Evolutionary conservation across 1,140 invertebrate species (phyloP), one percentile per base, ranked within the genome.

Genomic region (Monochamus saltuarius): DNA sequence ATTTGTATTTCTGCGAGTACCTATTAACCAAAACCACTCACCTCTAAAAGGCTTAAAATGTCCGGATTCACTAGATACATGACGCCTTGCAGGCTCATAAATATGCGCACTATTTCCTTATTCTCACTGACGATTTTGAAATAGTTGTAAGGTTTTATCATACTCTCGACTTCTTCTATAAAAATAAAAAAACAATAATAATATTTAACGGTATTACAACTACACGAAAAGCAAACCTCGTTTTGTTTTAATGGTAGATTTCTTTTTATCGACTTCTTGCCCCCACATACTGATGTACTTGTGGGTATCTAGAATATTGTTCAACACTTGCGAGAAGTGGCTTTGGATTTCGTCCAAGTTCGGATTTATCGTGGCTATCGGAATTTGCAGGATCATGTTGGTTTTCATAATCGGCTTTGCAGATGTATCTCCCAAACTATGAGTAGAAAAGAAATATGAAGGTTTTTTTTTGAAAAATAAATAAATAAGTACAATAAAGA

Each of bases 81-180:
- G 60, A 83, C 83, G 56, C 85, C 86, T 73, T 87, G 88, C 40
- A 93, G 76, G 36, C 87, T 84, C 75, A 89, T 87, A 29, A 85
- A 82, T 13, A 84, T 80, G 47, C 89, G 81, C 2, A 89, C 81
- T 55, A 91, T 83, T 70, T 92, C 90, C 70, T 91, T 92, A 69
- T 92, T 89, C 66, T 93, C 90, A 1, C 83, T 83, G 6, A 94
- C 85, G 58, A 78, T 82, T 68, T 88, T 84, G 71, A 84, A 90
- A 72, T 89, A 92, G 69, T 83, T 89, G 66, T 52, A 59, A 10
- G 37, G 3, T 51, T 59, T 56, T 19, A 35, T 16, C 22, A 29
- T 3, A 29, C n/a, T 55, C 37, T 46, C 10, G 35, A 34, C 22
- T 4, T 56, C 55, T 34, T 13, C n/a, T 42, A 42, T 42, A 17